Base-by-base conservation (phyloP, 1,140 invertebrate genomes). In the Pogonognathellus flavescens region DNA sequence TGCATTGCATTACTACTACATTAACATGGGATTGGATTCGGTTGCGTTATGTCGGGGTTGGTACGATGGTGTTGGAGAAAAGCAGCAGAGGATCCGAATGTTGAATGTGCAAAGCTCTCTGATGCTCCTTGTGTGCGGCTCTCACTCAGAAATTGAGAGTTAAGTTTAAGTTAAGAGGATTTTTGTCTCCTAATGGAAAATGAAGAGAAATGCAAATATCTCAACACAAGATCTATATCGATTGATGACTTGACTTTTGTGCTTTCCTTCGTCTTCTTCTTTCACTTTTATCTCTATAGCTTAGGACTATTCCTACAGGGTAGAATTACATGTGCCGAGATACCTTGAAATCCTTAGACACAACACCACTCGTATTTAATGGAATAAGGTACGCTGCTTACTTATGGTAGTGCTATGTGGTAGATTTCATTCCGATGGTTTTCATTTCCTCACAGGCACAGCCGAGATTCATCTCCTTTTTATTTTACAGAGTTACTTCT, bases 101-200 rank as follows among this genome's bases (percentile, higher is more conserved):
- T 13, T 70, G 59, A 18, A 52, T 53, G 50, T 81, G n/a, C 4
- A 9, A 52, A 52, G 20, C 50, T 20, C 25, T 52, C 16, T 22
- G 20, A 52, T 53, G 76, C 25, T 20, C 41, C 18, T 57, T 8
- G 16, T 80, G 18, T 22, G 11, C 11, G 18, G 13, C 25, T 50
- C 50, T 82, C 50, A 57, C 55, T 82, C 50, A 59, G 14, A 57
- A 57, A 50, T 82, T 82, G n/a, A 82, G 52, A 57, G 18, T 72
- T 72, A 76, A 76, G 70, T 76, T 82, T 72, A 72, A 85, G 80
- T 86, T 87, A 87, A 87, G 86, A 87, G 86, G 86, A 87, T 87
- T 87, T 87, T 87, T 82, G 80, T 87, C 84, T 87, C 84, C 82
- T 87, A 87, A 87, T 87, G 86, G 86, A 87, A 87, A 87, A 87